Base-by-base conservation (phyloP, 2,888 invertebrate genomes). In the Acleris holmiana region DNA sequence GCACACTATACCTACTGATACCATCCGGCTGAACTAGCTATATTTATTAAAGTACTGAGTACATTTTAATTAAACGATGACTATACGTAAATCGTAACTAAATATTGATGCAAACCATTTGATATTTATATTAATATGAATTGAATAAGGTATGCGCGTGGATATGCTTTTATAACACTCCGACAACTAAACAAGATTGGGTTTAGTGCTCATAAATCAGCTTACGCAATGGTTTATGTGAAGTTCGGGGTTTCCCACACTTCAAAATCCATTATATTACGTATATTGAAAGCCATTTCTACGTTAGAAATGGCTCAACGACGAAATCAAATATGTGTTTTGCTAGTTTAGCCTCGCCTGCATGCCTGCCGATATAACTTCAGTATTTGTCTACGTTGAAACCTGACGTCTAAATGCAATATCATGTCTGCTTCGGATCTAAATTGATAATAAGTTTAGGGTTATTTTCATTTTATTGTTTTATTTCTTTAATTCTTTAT, bases 171-270 rank as follows among this genome's bases (percentile, higher is more conserved):
- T 80, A 84, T 84, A 84, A 81, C 74, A 82, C 80, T 82, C 76
- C 72, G 70, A 72, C 70, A 73, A 74, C 75, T 73, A 76, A 77
- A 79, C 53, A 64, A 78, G 81, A 80, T 82, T 77, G 79, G 79
- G 80, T 76, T 81, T 82, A 84, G 84, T 82, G 80, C 78, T 71
- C 70, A 83, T 86, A 86, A 85, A 85, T 86, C 85, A 81, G 76
- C 66, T 70, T 76, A 74, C 75, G 76, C 73, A 75, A 72, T 74
- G 76, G 76, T 78, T 77, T 78, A 78, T 79, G 71, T 69, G 73
- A 72, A 75, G 74, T 76, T 62, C 68, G 71, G 46, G 69, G 73
- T 68, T n/a, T 73, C 72, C 72, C 69, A 71, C 67, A 67, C 69
- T 69, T 67, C 58, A 70, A 57, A 72, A 73, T 71, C 73, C 67